Evolutionary conservation across 2,888 invertebrate species (phyloP).

Genomic region (Cheiracanthium punctorium): DNA sequence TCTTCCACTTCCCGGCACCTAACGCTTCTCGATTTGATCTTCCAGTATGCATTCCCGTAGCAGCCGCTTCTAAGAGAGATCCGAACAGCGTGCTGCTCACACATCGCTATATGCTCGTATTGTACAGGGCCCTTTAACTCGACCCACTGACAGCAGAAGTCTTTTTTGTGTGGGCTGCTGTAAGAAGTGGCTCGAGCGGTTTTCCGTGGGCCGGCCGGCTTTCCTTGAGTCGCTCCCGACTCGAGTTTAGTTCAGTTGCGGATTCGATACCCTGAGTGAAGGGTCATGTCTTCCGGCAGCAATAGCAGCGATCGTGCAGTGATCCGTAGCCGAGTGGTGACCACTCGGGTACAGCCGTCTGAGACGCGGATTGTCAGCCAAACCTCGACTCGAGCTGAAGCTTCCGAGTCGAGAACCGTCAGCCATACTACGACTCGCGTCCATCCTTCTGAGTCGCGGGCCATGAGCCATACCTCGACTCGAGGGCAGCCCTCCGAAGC

Average conservation of each 20-base stretch:
- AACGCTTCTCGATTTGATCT: background rate
- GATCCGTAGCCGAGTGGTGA: conserved; percentile 26
- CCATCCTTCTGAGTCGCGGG: conserved; percentile 4
- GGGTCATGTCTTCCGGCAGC: conserved; percentile 62
- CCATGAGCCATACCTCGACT: background rate
- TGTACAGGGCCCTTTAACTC: background rate
- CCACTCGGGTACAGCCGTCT: conserved; percentile 4
- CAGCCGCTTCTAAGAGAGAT: background rate
- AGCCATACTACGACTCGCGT: conserved; percentile 36
- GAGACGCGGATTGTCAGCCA: conserved; percentile 19
- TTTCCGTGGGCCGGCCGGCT: conserved; percentile 40
- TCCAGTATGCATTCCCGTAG: background rate
- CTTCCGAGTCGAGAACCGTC: conserved; percentile 24
- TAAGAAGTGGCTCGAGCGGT: conserved; percentile 34
- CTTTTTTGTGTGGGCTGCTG: conserved; percentile 12
- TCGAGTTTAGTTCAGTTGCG: conserved; percentile 24
- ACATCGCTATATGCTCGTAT: background rate
- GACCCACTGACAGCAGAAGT: background rate
- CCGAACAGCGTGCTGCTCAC: background rate
- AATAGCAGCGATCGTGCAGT: conserved; percentile 4
- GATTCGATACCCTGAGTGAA: conserved; percentile 44
- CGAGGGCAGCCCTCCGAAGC: background rate
- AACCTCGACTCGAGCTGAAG: background rate
- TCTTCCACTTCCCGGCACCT: background rate
- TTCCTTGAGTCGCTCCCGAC: conserved; percentile 19